phyloP scores from a whole-genome alignment of 1,140 invertebrate genomes.

The Calliopsis andreniformis region DNA sequence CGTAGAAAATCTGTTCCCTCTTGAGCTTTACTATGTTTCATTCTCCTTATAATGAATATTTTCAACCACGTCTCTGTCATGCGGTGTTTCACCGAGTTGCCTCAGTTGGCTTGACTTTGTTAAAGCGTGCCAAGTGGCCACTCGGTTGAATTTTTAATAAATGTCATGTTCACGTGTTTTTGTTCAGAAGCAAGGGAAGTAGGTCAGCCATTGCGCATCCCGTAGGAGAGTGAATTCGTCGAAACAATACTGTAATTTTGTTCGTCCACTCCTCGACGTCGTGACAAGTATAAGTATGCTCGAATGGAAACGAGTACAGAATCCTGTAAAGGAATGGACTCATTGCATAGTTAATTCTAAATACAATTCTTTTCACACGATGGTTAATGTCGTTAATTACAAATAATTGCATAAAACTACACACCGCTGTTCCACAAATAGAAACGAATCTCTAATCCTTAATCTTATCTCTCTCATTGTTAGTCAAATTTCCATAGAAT shows the following conservation, averaged over 20 bases:
- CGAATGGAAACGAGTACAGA: background rate
- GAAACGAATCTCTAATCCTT: too few relatives aligned
- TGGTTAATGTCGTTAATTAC: too few relatives aligned
- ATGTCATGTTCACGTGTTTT: constrained; percentile 49
- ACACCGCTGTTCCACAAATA: too few relatives aligned
- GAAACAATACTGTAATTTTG: constrained; percentile 5
- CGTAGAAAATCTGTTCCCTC: constrained; percentile 15
- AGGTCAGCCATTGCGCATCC: constrained; percentile 20
- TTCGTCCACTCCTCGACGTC: background rate
- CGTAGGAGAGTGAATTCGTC: constrained; percentile 32
- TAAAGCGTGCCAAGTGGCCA: constrained; percentile 43
- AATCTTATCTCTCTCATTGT: too few relatives aligned
- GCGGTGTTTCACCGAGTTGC: constrained; percentile 9
- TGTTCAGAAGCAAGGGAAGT: constrained; percentile 27
- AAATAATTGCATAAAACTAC: too few relatives aligned
- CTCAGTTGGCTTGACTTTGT: background rate
- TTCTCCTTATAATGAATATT: constrained; percentile 32
- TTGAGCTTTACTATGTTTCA: too few relatives aligned
- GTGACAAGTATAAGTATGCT: background rate
- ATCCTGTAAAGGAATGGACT: too few relatives aligned
- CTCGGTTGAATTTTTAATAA: constrained; percentile 58
- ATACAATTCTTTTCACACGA: too few relatives aligned
- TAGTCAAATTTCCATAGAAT: too few relatives aligned
- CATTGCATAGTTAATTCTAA: too few relatives aligned
- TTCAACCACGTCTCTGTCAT: constrained; percentile 25